Evolutionary conservation across 2,888 invertebrate species (phyloP).

Genomic region (Nymphalis c-album): DNA sequence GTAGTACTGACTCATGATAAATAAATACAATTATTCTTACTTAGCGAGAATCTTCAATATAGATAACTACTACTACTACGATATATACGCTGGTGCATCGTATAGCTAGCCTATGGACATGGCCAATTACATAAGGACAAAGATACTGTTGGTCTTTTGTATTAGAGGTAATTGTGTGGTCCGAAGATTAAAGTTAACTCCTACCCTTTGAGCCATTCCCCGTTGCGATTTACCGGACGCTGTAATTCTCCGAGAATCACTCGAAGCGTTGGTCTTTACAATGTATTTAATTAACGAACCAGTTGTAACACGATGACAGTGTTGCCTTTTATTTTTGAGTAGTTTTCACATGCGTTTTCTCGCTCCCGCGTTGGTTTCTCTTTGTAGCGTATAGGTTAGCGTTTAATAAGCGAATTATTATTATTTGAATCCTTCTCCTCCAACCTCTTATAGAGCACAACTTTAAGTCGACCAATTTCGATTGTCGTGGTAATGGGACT

Average conservation of each 20-base stretch:
- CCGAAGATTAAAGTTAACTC: conserved; percentile 21
- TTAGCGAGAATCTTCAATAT: not conserved
- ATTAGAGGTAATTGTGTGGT: conserved; percentile 36
- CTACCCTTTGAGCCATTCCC: conserved; percentile 21
- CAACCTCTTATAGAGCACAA: no score
- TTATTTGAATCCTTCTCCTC: no score
- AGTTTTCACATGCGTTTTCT: no score
- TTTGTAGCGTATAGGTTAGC: no score
- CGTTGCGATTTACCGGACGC: conserved; percentile 25
- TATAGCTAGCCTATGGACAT: not conserved
- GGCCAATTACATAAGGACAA: conserved; percentile 30
- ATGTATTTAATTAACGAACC: conserved; percentile 4
- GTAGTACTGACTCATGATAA: not conserved
- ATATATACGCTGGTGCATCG: not conserved
- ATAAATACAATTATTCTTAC: not conserved
- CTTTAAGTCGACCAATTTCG: no score
- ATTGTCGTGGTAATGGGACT: no score
- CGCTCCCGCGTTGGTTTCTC: no score
- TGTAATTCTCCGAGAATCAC: conserved; percentile 10
- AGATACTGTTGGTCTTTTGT: conserved; percentile 28
- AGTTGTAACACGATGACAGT: not conserved
- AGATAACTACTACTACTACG: no score
- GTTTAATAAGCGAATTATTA: no score
- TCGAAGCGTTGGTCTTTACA: conserved; percentile 6
- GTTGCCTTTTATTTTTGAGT: not conserved